Conservation (phyloP, 2,797 vertebrate genomes). For the Arnoldichthys spilopterus region DNA sequence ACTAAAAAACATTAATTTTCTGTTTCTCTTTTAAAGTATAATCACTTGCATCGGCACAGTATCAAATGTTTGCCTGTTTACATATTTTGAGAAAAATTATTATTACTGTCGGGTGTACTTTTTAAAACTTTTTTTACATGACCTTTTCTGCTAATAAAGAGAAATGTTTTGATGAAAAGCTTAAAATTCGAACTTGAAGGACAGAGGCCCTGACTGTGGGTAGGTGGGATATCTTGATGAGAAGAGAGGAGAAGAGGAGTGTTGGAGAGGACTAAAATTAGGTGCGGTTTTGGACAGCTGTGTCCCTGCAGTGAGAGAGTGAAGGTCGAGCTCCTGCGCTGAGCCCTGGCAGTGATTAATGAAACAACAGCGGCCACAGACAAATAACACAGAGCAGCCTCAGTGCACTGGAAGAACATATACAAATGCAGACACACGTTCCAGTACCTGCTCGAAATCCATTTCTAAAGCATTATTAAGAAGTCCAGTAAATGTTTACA, state of each 20-base stretch:
- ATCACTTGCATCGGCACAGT: no score
- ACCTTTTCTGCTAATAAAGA: no score
- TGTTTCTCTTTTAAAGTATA: no score
- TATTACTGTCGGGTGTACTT: no score
- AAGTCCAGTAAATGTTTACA: background rate
- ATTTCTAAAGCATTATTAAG: slow-evolving; percentile 10
- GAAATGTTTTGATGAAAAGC: no score
- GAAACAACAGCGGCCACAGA: slow-evolving; percentile 42
- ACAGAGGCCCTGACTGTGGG: background rate
- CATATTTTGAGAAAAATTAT: no score
- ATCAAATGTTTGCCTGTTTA: no score
- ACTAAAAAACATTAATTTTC: no score
- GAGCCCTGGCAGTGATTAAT: slow-evolving; percentile 59
- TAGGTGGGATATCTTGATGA: slow-evolving; percentile 25
- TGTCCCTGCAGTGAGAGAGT: slow-evolving; percentile 43
- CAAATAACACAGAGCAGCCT: slow-evolving; percentile 38
- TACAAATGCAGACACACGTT: slow-evolving; percentile 9
- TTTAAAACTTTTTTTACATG: no score
- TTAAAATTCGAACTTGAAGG: background rate
- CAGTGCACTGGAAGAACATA: slow-evolving; percentile 12
- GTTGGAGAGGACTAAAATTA: slow-evolving; percentile 53
- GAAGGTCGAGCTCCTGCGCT: slow-evolving; percentile 48
- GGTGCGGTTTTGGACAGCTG: slow-evolving; percentile 59
- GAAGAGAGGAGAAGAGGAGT: slow-evolving; percentile 24
- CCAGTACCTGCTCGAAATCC: slow-evolving; percentile 11